These are phyloP conservation scores for Chrysomallon squamiferum DNA, from an alignment of 1,140 invertebrate species.

Conservation along the genomic window DNA sequence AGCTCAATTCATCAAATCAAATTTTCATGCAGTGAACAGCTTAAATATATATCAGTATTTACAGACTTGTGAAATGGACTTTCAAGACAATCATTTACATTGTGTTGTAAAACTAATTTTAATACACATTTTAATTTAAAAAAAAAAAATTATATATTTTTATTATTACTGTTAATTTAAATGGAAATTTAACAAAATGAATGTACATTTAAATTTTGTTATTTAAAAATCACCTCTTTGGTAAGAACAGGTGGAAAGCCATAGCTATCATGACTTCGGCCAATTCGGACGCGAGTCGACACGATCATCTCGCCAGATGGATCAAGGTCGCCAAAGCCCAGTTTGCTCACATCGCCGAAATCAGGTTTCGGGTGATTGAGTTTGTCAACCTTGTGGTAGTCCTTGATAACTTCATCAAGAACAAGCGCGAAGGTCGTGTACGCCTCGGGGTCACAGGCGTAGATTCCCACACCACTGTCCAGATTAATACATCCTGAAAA, in stretches of 20 bases:
- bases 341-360: conserved; percentile 67
- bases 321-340: conserved; percentile 52
- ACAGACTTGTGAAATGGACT: too few species aligned
- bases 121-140: too few species aligned
- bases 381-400: conserved; percentile 49
- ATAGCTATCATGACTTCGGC: conserved; percentile 45
- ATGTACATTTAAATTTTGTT: too few species aligned
- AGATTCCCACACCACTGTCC: conserved; percentile 48
- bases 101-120: too few species aligned
- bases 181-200: too few species aligned
- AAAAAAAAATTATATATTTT: too few species aligned
- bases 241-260: conserved; percentile 74
- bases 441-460: conserved; percentile 52
- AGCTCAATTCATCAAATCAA: too few species aligned
- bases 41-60: too few species aligned
- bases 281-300: conserved; percentile 52
- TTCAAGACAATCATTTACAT: too few species aligned
- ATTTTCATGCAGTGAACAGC: too few species aligned
- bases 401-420: conserved; percentile 51
- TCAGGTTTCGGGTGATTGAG: conserved; percentile 75
- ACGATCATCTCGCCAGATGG: conserved; percentile 69
- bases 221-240: conserved; percentile 67
- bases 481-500: conserved; percentile 41
- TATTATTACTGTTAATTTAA: too few species aligned
- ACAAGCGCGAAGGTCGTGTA: conserved; percentile 54